These are phyloP conservation scores for Aurelia aurita complex sp. Pacific DNA, from an alignment of 30 jellyfish, hydroid and myxozoan genomes.

Conservation along the genomic window DNA sequence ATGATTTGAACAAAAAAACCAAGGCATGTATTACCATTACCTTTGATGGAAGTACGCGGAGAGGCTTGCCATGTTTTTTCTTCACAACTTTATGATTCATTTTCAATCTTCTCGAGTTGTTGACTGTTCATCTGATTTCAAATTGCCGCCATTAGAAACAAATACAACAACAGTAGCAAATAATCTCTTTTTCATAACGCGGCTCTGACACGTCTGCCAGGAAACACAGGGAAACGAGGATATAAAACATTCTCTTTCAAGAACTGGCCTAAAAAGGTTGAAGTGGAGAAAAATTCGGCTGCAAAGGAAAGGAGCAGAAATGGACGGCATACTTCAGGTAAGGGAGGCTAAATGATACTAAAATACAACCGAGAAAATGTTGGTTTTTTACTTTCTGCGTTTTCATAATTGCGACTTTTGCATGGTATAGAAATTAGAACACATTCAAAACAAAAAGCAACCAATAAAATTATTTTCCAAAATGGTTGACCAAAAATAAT, in stretches of 20 bases:
- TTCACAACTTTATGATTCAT: conserved; percentile 10
- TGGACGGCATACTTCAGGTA: conserved; percentile 33
- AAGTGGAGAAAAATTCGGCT: background rate
- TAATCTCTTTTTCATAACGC: conserved; percentile 14
- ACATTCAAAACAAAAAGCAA: no score
- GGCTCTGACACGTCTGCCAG: conserved; percentile 55
- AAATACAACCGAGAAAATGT: no score
- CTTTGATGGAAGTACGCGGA: conserved; percentile 8
- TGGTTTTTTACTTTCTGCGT: no score
- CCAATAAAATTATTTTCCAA: no score
- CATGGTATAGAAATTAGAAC: no score
- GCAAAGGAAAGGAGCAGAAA: background rate
- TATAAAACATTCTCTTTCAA: background rate
- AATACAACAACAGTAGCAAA: conserved; percentile 1
- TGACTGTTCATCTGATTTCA: background rate
- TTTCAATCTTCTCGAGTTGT: background rate
- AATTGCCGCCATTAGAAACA: conserved; percentile 21
- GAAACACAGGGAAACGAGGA: conserved; percentile 37
- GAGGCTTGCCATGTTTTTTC: background rate
- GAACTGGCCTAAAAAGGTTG: conserved; percentile 16
- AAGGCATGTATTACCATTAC: conserved; percentile 1
- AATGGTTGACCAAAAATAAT: no score
- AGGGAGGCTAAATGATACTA: background rate
- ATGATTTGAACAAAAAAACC: no score
- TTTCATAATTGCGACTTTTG: no score